phyloP scores from a whole-genome alignment of 2,113 vertebrate species.

The Oenanthe melanoleuca region DNA sequence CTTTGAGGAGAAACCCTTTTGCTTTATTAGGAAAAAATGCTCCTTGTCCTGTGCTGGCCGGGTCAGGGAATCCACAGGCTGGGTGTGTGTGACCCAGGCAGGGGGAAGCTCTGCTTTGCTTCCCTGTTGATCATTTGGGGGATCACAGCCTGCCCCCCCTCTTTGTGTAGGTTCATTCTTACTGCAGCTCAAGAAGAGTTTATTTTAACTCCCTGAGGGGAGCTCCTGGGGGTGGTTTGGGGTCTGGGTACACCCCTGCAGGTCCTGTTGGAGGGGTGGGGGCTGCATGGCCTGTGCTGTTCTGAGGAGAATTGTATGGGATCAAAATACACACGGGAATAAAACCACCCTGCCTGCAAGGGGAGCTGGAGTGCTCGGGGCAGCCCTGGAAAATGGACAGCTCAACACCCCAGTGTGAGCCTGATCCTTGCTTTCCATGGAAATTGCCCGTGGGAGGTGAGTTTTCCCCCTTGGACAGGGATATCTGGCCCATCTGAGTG shows the following conservation, averaged over 20 bases:
- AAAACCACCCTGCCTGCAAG: background rate
- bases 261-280: background rate
- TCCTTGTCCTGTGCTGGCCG: background rate
- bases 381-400: background rate
- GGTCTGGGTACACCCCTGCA: background rate
- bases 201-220: background rate
- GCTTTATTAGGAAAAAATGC: constrained; percentile 11
- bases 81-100: background rate
- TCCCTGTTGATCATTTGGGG: background rate
- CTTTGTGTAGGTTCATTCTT: background rate
- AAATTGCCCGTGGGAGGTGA: rapidly evolving
- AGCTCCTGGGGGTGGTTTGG: background rate
- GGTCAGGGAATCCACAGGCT: background rate
- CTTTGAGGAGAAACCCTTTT: constrained; percentile 2
- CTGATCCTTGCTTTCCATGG: background rate
- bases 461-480: background rate
- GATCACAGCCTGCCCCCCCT: background rate
- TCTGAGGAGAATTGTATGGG: rapidly evolving
- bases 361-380: background rate
- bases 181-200: background rate
- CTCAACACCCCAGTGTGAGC: rapidly evolving
- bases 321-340: background rate
- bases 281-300: background rate
- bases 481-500: rapidly evolving
- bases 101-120: background rate